Evolutionary conservation across 2,888 invertebrate species (phyloP).

Genomic region (Pantelozetes paolii): DNA sequence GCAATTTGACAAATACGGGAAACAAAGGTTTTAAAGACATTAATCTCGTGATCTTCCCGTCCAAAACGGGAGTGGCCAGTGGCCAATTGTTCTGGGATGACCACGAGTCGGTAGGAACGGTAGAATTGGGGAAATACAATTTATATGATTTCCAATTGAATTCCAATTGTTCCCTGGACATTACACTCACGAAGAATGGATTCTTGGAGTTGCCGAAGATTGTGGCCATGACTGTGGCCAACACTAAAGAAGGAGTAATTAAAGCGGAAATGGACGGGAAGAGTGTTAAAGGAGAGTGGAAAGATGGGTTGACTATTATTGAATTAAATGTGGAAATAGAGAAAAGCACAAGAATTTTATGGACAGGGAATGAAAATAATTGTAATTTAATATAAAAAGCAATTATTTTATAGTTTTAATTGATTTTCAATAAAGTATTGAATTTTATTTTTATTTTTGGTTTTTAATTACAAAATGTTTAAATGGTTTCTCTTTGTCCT

Average conservation of each 20-base stretch:
- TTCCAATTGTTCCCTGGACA: neutral
- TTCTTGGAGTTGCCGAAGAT: neutral
- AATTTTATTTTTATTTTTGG: too few species aligned
- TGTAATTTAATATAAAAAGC: neutral
- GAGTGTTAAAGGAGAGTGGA: neutral
- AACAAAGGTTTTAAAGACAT: neutral
- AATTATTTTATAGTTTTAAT: too few species aligned
- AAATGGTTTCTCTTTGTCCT: too few species aligned
- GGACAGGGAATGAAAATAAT: too few species aligned
- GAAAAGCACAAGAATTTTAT: too few species aligned
- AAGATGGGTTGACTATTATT: too few species aligned
- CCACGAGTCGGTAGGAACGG: slow-evolving; percentile 42
- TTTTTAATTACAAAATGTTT: too few species aligned
- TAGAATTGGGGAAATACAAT: slow-evolving; percentile 32
- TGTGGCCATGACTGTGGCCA: too few species aligned
- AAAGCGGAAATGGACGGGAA: neutral
- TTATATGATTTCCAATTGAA: slow-evolving; percentile 6
- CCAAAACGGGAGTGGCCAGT: slow-evolving; percentile 41
- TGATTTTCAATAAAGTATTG: too few species aligned
- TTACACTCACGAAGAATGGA: neutral
- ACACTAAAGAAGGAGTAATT: too few species aligned
- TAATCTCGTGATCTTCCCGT: neutral
- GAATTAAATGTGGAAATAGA: too few species aligned
- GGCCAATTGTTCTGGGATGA: slow-evolving; percentile 48
- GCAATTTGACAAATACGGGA: neutral